Base-by-base conservation (phyloP, 2,888 invertebrate species). In the Diploptera punctata region DNA sequence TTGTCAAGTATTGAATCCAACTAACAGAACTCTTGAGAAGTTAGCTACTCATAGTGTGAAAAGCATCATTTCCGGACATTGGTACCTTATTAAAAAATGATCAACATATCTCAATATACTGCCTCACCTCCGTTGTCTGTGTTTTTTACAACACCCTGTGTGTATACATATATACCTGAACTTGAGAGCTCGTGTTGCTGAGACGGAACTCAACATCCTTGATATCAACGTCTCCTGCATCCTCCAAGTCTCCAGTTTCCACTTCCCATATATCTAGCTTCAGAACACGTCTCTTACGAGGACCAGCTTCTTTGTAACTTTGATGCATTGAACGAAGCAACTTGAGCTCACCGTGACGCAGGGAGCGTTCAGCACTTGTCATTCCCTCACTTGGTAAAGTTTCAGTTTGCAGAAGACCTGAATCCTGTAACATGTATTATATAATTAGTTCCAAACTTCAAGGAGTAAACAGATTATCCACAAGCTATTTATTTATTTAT, bases 291-390 rank as follows among this genome's bases (percentile, higher is more conserved):
- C 91, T 89, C 77, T 89, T 90, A 78, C 89, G 88, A 0, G 89
- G 88, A 26, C 91, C 91, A 75, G 88, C 89, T 75, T 91, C 89
- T 80, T 88, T 90, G 79, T 91, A 88, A 75, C 92, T 84, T 72
- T 89, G 87, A 82, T 92, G 93, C 81, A 98, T 86, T 67, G 93
- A 90, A 78, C 92, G 91, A 29, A 99, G 84, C 76, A 95, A 91
- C 79, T 94, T 93, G 76, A 97, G 83, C 82, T 99, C 98, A 0
- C 98, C 98, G 79, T 96, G 91, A 54, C 96, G 88, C 75, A 94
- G 86, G 0, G 93, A 86, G 73, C 98, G 86, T 80, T 98, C 95
- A 0, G 91, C 84, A 73, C 93, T 92, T 24, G 82, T 82, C 81
- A 85, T 80, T 1, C 80, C 44, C 31, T 70, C 60, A 19, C n/a